Conservation (phyloP, 2,888 invertebrate species). For the Mythimna ferrago region DNA sequence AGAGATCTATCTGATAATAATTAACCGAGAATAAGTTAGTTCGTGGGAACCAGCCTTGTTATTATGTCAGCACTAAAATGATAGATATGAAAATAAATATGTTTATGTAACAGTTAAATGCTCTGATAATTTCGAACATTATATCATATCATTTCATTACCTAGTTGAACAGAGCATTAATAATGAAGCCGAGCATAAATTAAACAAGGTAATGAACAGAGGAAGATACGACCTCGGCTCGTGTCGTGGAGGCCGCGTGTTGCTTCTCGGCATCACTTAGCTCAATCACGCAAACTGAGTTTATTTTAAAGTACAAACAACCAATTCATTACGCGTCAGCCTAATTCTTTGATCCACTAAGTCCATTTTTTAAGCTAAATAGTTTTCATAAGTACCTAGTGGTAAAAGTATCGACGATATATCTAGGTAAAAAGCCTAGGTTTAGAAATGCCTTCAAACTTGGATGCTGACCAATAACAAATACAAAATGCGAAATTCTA, state of each 20-base stretch:
- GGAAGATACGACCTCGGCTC: slow-evolving; percentile 82
- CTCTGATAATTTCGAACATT: slow-evolving; percentile 50
- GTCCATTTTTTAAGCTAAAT: no score
- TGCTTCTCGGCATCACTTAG: slow-evolving; percentile 68
- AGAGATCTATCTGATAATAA: slow-evolving; percentile 45
- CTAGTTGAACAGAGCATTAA: slow-evolving; percentile 43
- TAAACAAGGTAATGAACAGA: slow-evolving; percentile 75
- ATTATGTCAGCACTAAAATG: slow-evolving; percentile 42
- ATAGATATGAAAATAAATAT: slow-evolving; percentile 41
- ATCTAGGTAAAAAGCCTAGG: no score
- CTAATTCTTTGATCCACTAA: no score
- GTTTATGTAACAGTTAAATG: slow-evolving; percentile 44
- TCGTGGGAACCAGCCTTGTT: slow-evolving; percentile 54
- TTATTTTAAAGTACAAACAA: slow-evolving; percentile 66
- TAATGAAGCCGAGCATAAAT: slow-evolving; percentile 67
- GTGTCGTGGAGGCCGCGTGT: slow-evolving; percentile 74
- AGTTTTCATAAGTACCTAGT: no score
- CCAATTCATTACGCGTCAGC: slow-evolving; percentile 55
- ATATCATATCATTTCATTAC: slow-evolving; percentile 52
- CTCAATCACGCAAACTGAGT: slow-evolving; percentile 73
- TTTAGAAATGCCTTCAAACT: no score
- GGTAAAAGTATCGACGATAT: no score
- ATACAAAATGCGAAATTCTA: no score
- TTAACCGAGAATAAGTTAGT: slow-evolving; percentile 40
- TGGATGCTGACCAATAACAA: no score